Evolutionary conservation across 2,888 invertebrate genomes (phyloP).

Genomic region (Ophioninae sp.): DNA sequence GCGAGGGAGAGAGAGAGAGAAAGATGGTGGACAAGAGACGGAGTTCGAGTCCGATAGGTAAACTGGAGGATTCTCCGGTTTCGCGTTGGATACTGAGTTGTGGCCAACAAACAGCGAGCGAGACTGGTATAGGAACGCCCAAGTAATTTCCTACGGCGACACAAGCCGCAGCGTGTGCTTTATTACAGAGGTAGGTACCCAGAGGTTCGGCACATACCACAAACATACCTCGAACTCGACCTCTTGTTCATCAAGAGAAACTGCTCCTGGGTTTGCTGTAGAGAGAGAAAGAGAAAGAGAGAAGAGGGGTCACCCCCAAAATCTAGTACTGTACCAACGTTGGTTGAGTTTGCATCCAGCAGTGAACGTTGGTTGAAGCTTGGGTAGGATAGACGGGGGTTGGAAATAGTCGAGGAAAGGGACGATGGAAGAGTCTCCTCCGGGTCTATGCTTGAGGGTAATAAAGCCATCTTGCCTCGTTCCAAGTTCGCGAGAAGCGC

Average conservation of each 20-base stretch:
- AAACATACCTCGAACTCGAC: constrained; percentile 23
- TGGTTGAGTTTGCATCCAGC: constrained; percentile 3
- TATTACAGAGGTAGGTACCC: constrained; percentile 18
- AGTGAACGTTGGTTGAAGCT: background rate
- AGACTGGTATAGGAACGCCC: constrained; percentile 50
- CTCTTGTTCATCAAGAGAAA: constrained; percentile 60
- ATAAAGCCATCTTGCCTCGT: constrained; percentile 80
- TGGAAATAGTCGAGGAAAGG: constrained; percentile 41
- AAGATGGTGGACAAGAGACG: background rate
- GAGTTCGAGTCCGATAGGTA: constrained; percentile 9
- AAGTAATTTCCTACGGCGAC: constrained; percentile 65
- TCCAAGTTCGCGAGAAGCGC: constrained; percentile 55
- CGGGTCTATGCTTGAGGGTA: constrained; percentile 71
- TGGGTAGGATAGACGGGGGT: constrained; percentile 24
- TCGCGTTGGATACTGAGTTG: constrained; percentile 50
- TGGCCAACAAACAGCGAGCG: constrained; percentile 23
- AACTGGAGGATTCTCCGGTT: constrained; percentile 19
- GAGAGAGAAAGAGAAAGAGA: background rate
- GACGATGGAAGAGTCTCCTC: constrained; percentile 66
- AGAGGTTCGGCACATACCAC: constrained; percentile 36
- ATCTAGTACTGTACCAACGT: background rate
- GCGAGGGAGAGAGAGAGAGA: background rate
- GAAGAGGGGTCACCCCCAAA: constrained; percentile 45
- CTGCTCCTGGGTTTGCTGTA: constrained; percentile 53
- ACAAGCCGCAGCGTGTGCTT: constrained; percentile 35